A percentile compares a stretch with the other conserved stretches of the same genome.
These are phyloP conservation scores for Delphinus delphis DNA, from an alignment of 2,113 vertebrate genomes.

Conservation along the genomic window DNA sequence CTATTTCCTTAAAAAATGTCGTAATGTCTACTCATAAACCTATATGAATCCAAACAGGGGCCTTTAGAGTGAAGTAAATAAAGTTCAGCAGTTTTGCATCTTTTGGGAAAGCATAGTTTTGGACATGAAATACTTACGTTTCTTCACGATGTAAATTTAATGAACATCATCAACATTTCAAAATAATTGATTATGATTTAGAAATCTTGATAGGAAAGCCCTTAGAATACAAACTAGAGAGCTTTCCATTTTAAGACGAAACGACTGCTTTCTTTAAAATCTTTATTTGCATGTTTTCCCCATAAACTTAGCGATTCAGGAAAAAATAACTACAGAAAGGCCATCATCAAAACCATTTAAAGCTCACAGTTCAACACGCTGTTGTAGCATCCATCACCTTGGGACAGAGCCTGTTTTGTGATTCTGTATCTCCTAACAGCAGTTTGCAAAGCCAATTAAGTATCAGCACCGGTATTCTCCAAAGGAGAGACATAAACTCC, in stretches of 20 bases:
- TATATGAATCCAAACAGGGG: constrained; percentile 32
- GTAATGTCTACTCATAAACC: constrained; percentile 54
- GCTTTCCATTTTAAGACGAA: constrained; percentile 57
- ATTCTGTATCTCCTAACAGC: constrained; percentile 27
- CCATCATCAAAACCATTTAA: constrained; percentile 40
- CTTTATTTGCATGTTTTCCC: constrained; percentile 34
- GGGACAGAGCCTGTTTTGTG: not conserved
- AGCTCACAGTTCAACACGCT: constrained; percentile 8
- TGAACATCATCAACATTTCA: not conserved
- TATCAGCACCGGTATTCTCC: not conserved
- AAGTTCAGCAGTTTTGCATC: not conserved
- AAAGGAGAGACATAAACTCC: not conserved
- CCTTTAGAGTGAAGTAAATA: not conserved
- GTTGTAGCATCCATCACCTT: not conserved
- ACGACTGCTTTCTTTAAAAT: constrained; percentile 19
- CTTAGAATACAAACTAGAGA: constrained; percentile 24
- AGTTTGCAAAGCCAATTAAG: constrained; percentile 12
- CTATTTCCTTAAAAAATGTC: constrained; percentile 45
- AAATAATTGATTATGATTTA: constrained; percentile 48
- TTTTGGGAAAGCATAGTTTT: not conserved
- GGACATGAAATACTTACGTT: not conserved
- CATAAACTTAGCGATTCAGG: constrained; percentile 24
- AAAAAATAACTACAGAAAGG: constrained; percentile 41
- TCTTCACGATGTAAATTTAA: constrained; percentile 59
- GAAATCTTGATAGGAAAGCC: not conserved